phyloP scores from a whole-genome alignment of 2,888 invertebrate genomes.

The Eilema caniola region DNA sequence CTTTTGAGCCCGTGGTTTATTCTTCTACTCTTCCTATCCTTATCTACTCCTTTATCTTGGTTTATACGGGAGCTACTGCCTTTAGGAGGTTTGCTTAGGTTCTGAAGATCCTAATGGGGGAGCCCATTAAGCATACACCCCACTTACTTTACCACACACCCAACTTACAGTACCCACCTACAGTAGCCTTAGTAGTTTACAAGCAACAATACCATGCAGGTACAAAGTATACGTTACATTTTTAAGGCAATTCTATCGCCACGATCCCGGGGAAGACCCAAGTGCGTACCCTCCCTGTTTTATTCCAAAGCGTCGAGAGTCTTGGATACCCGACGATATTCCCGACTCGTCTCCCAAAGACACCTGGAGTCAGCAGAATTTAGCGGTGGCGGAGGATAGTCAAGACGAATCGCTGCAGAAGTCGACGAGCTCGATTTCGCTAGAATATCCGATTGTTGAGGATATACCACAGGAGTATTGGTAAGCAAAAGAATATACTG shows the following conservation, averaged over 20 bases:
- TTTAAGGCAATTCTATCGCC: constrained; percentile 76
- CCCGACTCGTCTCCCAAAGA: constrained; percentile 77
- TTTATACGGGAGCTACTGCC: no score
- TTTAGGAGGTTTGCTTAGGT: no score
- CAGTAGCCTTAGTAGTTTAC: no score
- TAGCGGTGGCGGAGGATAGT: constrained; percentile 63
- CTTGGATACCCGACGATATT: constrained; percentile 75
- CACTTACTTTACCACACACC: no score
- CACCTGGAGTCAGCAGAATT: constrained; percentile 68
- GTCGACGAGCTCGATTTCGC: constrained; percentile 62
- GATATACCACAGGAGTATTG: constrained; percentile 74
- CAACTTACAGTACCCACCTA: no score
- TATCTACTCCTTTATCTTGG: no score
- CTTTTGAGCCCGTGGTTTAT: no score
- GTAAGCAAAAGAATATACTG: constrained; percentile 46
- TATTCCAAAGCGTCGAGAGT: constrained; percentile 74
- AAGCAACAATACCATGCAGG: not conserved
- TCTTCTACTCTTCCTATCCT: not conserved
- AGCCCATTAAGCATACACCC: no score
- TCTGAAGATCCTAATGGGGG: no score
- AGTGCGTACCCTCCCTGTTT: constrained; percentile 72
- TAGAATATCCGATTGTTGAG: constrained; percentile 67
- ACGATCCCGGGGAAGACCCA: constrained; percentile 81
- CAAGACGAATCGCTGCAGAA: constrained; percentile 56
- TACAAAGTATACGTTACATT: not conserved